phyloP scores from a whole-genome alignment of 1,140 invertebrate genomes.

The Drosophila auraria region DNA sequence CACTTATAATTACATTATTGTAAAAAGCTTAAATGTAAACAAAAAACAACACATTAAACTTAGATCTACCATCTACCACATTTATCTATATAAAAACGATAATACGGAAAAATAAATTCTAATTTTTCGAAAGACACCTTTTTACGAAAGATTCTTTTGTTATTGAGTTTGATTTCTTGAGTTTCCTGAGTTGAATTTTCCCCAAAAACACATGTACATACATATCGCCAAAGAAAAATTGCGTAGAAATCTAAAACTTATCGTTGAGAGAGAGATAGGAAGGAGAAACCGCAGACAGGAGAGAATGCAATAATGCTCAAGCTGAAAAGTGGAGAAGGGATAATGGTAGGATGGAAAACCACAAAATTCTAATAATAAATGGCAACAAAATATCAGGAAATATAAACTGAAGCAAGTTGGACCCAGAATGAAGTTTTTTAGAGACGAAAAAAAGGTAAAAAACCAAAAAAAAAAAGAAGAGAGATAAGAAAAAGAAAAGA shows the following conservation, averaged over 20 bases:
- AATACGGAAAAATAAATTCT: slow-evolving; percentile 65
- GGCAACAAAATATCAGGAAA: slow-evolving; percentile 80
- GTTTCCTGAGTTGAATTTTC: slow-evolving; percentile 24
- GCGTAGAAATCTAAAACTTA: slow-evolving; percentile 53
- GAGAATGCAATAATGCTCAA: slow-evolving; percentile 30
- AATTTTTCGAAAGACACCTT: slow-evolving; percentile 70
- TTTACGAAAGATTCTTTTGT: slow-evolving; percentile 39
- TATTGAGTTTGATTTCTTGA: slow-evolving; percentile 31
- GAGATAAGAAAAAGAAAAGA: slow-evolving; percentile 13
- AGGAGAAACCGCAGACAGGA: slow-evolving; percentile 30
- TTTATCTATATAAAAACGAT: slow-evolving; percentile 29
- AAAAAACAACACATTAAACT: slow-evolving; percentile 70
- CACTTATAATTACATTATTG: slow-evolving; percentile 72
- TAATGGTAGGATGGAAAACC: slow-evolving; percentile 5
- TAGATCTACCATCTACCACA: slow-evolving; percentile 44
- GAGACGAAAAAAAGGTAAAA: slow-evolving; percentile 30
- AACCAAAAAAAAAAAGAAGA: neutral
- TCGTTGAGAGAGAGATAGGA: slow-evolving; percentile 45
- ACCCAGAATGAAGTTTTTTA: slow-evolving; percentile 75
- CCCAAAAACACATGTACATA: slow-evolving; percentile 74
- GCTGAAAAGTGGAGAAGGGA: slow-evolving; percentile 19
- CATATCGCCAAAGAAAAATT: slow-evolving; percentile 72
- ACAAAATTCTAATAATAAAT: slow-evolving; percentile 50
- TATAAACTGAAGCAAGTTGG: slow-evolving; percentile 77
- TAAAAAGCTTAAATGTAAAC: slow-evolving; percentile 73